phyloP scores from a whole-genome alignment of 2,113 vertebrate genomes.

The Ornithorhynchus anatinus region DNA sequence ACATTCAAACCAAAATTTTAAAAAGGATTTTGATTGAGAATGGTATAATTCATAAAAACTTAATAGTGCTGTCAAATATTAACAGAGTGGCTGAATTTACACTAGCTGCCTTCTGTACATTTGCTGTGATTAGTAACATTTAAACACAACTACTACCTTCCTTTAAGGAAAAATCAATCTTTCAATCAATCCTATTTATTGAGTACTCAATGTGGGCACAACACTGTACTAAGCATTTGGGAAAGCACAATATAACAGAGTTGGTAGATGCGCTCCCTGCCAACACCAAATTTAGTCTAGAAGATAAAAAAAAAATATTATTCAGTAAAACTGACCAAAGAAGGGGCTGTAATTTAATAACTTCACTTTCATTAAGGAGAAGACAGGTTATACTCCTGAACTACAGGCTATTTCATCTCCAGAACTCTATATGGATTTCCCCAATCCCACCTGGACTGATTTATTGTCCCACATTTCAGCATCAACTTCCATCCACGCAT shows the following conservation, averaged over 20 bases:
- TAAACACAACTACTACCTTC: conserved; percentile 28
- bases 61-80: conserved; percentile 1
- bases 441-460: no score
- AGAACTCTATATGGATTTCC: neutral
- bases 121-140: conserved; percentile 6
- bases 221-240: no score
- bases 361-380: conserved; percentile 28
- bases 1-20: no score
- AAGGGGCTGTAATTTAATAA: neutral
- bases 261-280: no score
- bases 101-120: conserved; percentile 36
- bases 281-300: no score
- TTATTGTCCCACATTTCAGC: no score
- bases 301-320: no score
- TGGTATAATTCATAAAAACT: neutral
- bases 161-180: conserved; percentile 22
- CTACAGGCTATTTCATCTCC: neutral
- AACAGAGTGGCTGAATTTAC: conserved; percentile 4
- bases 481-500: no score
- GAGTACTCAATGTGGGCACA: no score
- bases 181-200: no score
- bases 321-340: conserved; percentile 32
- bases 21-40: conserved; percentile 13
- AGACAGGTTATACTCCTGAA: neutral
- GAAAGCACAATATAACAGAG: no score